Evolutionary conservation across 53 echinoderm and acorn worm genomes (phyloP), one percentile per base, ranked within the genome.

Genomic region (Astropecten irregularis): DNA sequence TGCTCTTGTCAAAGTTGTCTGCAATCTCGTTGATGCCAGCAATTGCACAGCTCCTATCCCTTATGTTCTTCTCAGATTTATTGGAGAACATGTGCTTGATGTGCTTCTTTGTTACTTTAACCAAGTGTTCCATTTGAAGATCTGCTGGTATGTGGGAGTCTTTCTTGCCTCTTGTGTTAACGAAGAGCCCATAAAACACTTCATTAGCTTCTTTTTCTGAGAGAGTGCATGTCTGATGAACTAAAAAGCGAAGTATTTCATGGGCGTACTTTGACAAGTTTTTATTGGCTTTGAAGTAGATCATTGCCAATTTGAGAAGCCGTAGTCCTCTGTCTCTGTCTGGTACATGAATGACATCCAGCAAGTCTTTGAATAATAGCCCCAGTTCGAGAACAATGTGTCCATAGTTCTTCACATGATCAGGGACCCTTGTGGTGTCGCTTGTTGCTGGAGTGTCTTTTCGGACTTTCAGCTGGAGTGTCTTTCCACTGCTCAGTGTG

Each of bases 351-450:
- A 40, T 46, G 10, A 71, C 9, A 20, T 71, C 71, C 5, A 13
- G 4, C 14, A 71, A 20, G 11, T 19, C 21, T 27, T 49, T 73
- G 53, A 73, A 73, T 2, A 73, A 33, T 8, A 73, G 49, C 8
- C 74, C 74, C 31, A 73, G 48, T 19, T 73, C 74, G 4, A 73
- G 29, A 11, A 73, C 74, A 14, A 53, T 14, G 27, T 22, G 28
- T 6, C 20, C 74, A 73, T 73, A 73, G 54, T 73, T 73, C 30
- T 23, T 73, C 8, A 73, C 54, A 53, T 53, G 53, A 53, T 53
- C 53, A n/a, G n/a, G n/a, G n/a, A n/a, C n/a, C n/a, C n/a, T n/a
- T n/a, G n/a, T n/a, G n/a, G n/a, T n/a, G n/a, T n/a, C n/a, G n/a
- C n/a, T n/a, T n/a, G n/a, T n/a, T n/a, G n/a, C n/a, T n/a, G n/a